A percentile compares a stretch with the other conserved stretches of the same genome.
Evolutionary conservation across 2,888 invertebrate genomes (phyloP).

Genomic region (Eumerus sabulonum): DNA sequence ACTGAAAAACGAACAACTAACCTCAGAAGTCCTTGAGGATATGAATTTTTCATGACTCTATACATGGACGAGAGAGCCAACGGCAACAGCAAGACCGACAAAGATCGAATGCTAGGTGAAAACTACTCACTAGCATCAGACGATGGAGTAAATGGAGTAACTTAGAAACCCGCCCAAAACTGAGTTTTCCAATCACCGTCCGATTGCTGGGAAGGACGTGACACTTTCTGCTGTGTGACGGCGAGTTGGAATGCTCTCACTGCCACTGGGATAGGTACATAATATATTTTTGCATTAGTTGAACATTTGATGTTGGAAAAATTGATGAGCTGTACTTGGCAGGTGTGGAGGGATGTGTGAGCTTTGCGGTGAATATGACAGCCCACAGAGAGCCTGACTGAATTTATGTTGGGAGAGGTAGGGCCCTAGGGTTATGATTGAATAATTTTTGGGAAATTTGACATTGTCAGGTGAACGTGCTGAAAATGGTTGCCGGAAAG

Average conservation of each 20-base stretch:
- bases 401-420: no score
- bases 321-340: conserved; percentile 37
- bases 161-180: conserved; percentile 4
- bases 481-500: no score
- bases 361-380: no score
- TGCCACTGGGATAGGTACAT: conserved; percentile 7
- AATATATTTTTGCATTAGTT: conserved; percentile 40
- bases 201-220: conserved; percentile 37
- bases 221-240: conserved; percentile 48
- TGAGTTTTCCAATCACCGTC: conserved; percentile 51
- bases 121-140: conserved; percentile 38
- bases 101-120: conserved; percentile 50
- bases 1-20: conserved; percentile 21
- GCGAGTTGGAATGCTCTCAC: not conserved
- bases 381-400: no score
- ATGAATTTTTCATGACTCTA: conserved; percentile 63
- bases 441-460: no score
- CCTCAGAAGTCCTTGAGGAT: conserved; percentile 59
- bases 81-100: not conserved
- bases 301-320: conserved; percentile 44
- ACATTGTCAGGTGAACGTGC: no score
- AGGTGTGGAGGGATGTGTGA: not conserved
- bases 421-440: no score
- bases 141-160: conserved; percentile 9
- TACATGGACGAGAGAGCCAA: not conserved